Conservation (phyloP, 2,888 invertebrate species). For the Pilophorus perplexus region DNA sequence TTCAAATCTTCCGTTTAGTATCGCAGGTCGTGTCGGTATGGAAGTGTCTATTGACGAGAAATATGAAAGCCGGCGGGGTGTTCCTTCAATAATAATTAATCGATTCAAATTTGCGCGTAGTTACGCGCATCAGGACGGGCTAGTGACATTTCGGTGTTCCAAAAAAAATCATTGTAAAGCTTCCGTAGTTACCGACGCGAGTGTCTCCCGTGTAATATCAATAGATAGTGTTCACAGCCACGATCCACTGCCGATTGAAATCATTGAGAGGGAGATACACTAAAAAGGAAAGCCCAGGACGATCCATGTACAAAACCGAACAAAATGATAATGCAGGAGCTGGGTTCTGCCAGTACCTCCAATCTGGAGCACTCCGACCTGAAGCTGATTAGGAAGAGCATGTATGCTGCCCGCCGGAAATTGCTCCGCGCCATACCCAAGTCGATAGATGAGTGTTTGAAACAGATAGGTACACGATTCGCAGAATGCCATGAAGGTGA, state of each 20-base stretch:
- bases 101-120: neutral
- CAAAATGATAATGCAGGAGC: neutral
- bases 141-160: neutral
- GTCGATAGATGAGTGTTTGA: constrained; percentile 2
- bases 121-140: too few species aligned
- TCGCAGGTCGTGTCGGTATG: neutral
- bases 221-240: neutral
- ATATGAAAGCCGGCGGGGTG: neutral
- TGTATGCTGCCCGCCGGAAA: neutral
- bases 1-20: neutral
- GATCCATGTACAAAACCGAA: neutral
- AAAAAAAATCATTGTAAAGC: too few species aligned
- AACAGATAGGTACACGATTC: constrained; percentile 9
- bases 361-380: constrained; percentile 4
- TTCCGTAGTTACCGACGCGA: too few species aligned
- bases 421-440: neutral
- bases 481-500: constrained; percentile 9
- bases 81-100: neutral
- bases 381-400: neutral
- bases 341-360: too few species aligned
- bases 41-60: too few species aligned
- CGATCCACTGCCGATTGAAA: neutral
- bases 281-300: neutral
- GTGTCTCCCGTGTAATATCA: too few species aligned
- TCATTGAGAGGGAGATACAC: neutral